Conservation (phyloP, 2,113 vertebrate genomes). For the Sapajus apella region DNA sequence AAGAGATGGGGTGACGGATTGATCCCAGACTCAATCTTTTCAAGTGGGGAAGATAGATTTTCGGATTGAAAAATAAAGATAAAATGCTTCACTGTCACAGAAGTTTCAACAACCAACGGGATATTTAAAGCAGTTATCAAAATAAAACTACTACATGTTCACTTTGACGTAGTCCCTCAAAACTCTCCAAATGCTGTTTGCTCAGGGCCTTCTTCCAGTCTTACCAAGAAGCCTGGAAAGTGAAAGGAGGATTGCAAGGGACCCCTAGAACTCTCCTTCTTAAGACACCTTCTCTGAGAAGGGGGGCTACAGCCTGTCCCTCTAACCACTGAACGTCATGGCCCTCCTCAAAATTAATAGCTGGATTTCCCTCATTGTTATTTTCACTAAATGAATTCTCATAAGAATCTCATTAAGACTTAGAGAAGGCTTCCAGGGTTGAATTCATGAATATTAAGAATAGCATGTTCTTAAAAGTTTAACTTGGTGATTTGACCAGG, state of each 20-base stretch:
- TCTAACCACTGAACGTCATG: not conserved
- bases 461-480: not conserved
- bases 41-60: not conserved
- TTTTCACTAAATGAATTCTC: not conserved
- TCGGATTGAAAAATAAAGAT: not conserved
- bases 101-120: not conserved
- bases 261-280: not conserved
- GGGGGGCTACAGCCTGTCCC: not conserved
- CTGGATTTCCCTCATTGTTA: not conserved
- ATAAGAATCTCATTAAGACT: not conserved
- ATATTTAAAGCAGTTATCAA: not conserved
- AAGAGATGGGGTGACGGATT: not conserved
- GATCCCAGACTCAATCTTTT: not conserved
- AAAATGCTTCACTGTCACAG: not conserved
- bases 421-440: not conserved
- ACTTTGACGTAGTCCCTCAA: not conserved
- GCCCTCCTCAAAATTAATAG: not conserved
- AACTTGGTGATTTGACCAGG: not conserved
- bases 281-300: not conserved
- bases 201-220: not conserved
- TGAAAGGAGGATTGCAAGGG: accelerated
- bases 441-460: not conserved
- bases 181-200: not conserved
- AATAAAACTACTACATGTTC: not conserved
- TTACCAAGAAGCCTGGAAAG: not conserved